These are phyloP conservation scores for Betta splendens DNA, from an alignment of 2,797 vertebrate genomes.

Conservation along the genomic window DNA sequence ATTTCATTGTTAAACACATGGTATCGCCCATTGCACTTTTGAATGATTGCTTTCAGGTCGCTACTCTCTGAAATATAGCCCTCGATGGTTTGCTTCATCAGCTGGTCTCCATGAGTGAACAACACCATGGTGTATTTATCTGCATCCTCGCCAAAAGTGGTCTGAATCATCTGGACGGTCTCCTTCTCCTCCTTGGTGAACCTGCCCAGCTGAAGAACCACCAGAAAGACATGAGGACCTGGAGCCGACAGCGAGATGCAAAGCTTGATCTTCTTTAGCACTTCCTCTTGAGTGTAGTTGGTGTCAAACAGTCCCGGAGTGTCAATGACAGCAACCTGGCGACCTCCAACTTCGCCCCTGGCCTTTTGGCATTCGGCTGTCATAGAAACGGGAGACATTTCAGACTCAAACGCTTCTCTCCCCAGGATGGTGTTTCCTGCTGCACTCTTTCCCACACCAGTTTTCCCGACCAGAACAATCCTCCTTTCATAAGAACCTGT, in stretches of 20 bases:
- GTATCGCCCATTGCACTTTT: conserved; percentile 37
- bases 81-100: conserved; percentile 47
- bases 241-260: conserved; percentile 58
- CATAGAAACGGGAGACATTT: conserved; percentile 49
- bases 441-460: conserved; percentile 63
- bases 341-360: conserved; percentile 24
- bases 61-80: conserved; percentile 45
- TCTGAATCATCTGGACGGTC: conserved; percentile 53
- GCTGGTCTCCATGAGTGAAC: conserved; percentile 65
- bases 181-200: conserved; percentile 65
- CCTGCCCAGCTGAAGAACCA: conserved; percentile 52
- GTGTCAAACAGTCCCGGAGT: conserved; percentile 62
- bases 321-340: conserved; percentile 45
- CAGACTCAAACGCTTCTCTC: conserved; percentile 56
- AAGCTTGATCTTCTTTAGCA: conserved; percentile 52
- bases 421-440: conserved; percentile 64
- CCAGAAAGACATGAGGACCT: conserved; percentile 61
- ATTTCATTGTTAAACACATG: conserved; percentile 65
- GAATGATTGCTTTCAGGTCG: conserved; percentile 39
- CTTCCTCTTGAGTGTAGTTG: conserved; percentile 46
- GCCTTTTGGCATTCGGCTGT: conserved; percentile 51
- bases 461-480: conserved; percentile 65
- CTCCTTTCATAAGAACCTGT: conserved; percentile 33
- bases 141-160: conserved; percentile 55
- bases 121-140: conserved; percentile 55